phyloP scores from a whole-genome alignment of 2,113 vertebrate species.

The Vulpes vulpes region DNA sequence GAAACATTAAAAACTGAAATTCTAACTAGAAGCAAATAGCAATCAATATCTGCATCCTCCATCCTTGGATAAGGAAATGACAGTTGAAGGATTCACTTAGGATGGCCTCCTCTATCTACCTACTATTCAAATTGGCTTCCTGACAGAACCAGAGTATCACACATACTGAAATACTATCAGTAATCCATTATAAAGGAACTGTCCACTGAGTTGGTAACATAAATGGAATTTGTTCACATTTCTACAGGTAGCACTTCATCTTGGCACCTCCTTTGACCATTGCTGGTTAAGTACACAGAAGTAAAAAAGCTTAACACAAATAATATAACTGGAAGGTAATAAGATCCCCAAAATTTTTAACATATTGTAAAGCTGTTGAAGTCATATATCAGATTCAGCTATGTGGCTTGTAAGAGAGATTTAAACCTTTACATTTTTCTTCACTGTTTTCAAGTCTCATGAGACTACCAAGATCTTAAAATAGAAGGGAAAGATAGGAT shows the following conservation, averaged over 20 bases:
- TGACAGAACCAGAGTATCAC: background rate
- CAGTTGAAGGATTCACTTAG: background rate
- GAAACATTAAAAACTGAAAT: background rate
- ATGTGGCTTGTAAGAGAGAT: background rate
- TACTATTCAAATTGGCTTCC: background rate
- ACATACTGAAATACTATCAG: background rate
- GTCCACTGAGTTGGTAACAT: background rate
- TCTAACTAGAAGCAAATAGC: background rate
- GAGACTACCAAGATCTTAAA: background rate
- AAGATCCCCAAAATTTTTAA: background rate
- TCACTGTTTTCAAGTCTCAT: slow-evolving; percentile 32
- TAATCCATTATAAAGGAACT: background rate
- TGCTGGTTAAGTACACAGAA: background rate
- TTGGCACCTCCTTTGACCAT: background rate
- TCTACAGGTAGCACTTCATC: background rate
- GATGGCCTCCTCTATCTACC: background rate
- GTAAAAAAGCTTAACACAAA: background rate
- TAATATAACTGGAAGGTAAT: background rate
- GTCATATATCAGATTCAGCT: background rate
- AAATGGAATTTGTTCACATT: background rate
- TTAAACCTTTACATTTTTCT: background rate
- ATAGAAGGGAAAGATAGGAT: background rate
- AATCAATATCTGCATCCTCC: background rate
- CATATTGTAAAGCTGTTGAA: background rate
- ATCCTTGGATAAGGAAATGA: background rate